Evolutionary conservation across 1,140 invertebrate genomes (phyloP).

Genomic region (Scaptomyza hsui): DNA sequence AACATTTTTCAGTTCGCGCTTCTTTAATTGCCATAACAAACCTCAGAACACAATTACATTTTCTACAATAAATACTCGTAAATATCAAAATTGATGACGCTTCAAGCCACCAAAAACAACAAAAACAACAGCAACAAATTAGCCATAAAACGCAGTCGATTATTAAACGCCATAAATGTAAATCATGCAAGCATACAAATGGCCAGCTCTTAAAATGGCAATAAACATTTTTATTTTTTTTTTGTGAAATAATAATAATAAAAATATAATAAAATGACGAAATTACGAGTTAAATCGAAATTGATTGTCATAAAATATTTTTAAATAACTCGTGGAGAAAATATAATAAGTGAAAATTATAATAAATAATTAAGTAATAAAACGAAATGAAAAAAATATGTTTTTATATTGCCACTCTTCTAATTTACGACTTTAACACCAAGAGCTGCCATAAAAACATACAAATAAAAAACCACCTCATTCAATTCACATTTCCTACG

Average conservation of each 20-base stretch:
- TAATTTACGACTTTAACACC: constrained; percentile 30
- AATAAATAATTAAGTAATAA: too few species aligned
- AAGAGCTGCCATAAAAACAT: constrained; percentile 4
- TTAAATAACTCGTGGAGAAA: not conserved
- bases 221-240: constrained; percentile 38
- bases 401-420: constrained; percentile 27
- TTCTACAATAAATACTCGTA: constrained; percentile 29
- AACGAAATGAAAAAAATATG: not conserved
- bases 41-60: constrained; percentile 8
- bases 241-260: constrained; percentile 37
- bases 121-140: constrained; percentile 41
- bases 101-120: constrained; percentile 21
- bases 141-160: constrained; percentile 64
- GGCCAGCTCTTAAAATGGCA: constrained; percentile 26
- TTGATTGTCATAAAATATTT: constrained; percentile 27
- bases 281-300: constrained; percentile 32
- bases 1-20: constrained; percentile 49
- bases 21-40: constrained; percentile 67
- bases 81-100: constrained; percentile 27
- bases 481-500: not conserved
- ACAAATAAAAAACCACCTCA: constrained; percentile 1
- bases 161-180: constrained; percentile 75
- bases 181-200: constrained; percentile 50
- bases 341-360: not conserved
- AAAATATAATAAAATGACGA: constrained; percentile 7